These are phyloP conservation scores for Drosophila peninsularis DNA, from an alignment of 2,888 invertebrate genomes.

Conservation along the genomic window DNA sequence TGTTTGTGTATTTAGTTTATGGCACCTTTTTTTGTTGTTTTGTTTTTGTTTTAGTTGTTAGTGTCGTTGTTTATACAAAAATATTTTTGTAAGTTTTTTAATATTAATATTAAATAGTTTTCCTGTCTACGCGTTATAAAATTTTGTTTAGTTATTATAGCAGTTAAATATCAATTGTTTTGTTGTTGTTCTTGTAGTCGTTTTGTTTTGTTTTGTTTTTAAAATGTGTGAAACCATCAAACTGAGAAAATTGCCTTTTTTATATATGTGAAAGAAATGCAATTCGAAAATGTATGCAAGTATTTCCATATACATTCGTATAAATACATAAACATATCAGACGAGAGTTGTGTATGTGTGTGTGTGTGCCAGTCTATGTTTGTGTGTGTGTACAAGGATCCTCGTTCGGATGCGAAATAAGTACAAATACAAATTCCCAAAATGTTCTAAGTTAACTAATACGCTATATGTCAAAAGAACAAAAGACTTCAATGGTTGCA, in stretches of 20 bases:
- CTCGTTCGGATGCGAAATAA: conserved; percentile 45
- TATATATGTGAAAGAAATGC: conserved; percentile 69
- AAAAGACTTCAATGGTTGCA: conserved; percentile 43
- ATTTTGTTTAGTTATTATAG: conserved; percentile 36
- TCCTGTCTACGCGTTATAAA: conserved; percentile 66
- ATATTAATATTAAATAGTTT: conserved; percentile 60
- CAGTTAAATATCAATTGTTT: conserved; percentile 55
- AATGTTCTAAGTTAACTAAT: conserved; percentile 32
- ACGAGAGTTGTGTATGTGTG: conserved; percentile 27
- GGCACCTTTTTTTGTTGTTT: conserved; percentile 71
- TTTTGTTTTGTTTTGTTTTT: conserved; percentile 26
- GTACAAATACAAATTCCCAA: conserved; percentile 38
- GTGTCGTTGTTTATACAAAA: conserved; percentile 56
- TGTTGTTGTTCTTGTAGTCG: conserved; percentile 43
- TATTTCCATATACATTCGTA: conserved; percentile 49
- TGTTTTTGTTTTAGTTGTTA: conserved; percentile 31
- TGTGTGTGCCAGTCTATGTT: conserved; percentile 21
- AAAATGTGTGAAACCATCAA: conserved; percentile 81
- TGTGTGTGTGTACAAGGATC: conserved; percentile 24
- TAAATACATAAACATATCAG: conserved; percentile 52
- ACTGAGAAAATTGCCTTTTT: conserved; percentile 79
- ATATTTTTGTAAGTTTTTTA: conserved; percentile 29
- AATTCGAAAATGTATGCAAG: conserved; percentile 71
- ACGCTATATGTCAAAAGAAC: conserved; percentile 18
- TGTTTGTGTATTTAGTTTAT: conserved; percentile 57